These are phyloP conservation scores for Netelia inedita DNA, from an alignment of 2,888 invertebrate genomes.

Conservation along the genomic window DNA sequence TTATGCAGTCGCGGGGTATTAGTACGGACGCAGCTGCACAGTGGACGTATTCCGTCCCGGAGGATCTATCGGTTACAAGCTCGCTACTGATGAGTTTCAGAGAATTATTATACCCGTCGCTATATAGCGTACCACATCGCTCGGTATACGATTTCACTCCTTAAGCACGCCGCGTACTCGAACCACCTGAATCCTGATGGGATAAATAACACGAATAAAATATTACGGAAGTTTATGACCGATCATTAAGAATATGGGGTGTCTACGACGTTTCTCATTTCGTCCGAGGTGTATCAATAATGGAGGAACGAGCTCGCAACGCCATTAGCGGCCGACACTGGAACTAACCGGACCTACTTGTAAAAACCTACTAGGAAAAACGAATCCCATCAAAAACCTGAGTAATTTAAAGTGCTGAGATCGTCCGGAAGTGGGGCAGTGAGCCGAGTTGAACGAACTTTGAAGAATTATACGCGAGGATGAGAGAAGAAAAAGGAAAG, in stretches of 20 bases:
- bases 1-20: conserved; percentile 21
- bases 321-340: neutral
- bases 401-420: neutral
- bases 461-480: neutral
- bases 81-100: conserved; percentile 37
- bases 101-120: conserved; percentile 29
- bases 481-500: neutral
- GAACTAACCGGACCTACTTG: neutral
- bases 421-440: neutral
- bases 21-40: conserved; percentile 1
- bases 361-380: neutral
- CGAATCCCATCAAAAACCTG: too few species aligned
- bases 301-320: neutral
- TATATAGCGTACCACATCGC: too few species aligned
- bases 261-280: neutral
- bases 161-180: neutral
- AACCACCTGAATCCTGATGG: neutral
- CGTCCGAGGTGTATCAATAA: neutral
- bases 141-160: conserved; percentile 14
- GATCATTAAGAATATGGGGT: neutral
- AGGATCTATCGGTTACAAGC: conserved; percentile 30
- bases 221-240: neutral
- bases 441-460: neutral
- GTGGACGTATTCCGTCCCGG: conserved; percentile 11
- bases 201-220: neutral